phyloP scores from a whole-genome alignment of 1,140 invertebrate species.

The Drosophila pallidifrons region DNA sequence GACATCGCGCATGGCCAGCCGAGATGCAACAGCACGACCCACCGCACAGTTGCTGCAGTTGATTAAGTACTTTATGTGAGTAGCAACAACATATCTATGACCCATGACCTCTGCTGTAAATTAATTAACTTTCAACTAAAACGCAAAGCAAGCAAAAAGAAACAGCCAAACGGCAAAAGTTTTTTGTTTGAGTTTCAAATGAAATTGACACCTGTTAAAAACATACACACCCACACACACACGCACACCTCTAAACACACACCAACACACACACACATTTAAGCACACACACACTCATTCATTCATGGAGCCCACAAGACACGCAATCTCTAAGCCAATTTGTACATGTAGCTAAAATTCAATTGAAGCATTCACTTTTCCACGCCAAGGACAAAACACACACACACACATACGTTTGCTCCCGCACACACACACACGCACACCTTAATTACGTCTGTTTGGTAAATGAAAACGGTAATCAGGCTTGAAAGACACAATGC shows the following conservation, averaged over 20 bases:
- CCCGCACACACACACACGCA: slow-evolving; percentile 39
- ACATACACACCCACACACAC: slow-evolving; percentile 41
- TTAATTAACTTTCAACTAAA: slow-evolving; percentile 74
- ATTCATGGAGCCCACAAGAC: slow-evolving; percentile 15
- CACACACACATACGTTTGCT: slow-evolving; percentile 32
- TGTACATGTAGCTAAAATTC: slow-evolving; percentile 74
- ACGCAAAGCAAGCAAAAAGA: slow-evolving; percentile 46
- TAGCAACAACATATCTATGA: slow-evolving; percentile 27
- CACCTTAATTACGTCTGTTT: slow-evolving; percentile 81
- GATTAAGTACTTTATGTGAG: slow-evolving; percentile 95
- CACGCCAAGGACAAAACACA: slow-evolving; percentile 37
- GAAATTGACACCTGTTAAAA: slow-evolving; percentile 77
- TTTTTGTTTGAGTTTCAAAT: slow-evolving; percentile 76
- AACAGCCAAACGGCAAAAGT: slow-evolving; percentile 53
- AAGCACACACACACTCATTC: slow-evolving; percentile 8
- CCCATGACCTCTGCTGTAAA: slow-evolving; percentile 25
- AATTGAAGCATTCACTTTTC: slow-evolving; percentile 70
- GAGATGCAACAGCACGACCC: slow-evolving; percentile 92
- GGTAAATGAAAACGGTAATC: slow-evolving; percentile 81
- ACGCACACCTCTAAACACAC: background rate
- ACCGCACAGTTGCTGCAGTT: slow-evolving; percentile 94
- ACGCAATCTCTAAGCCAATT: slow-evolving; percentile 72
- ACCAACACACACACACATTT: slow-evolving; percentile 10
- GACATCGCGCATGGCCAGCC: slow-evolving; percentile 92
- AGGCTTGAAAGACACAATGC: slow-evolving; percentile 80